Conservation (phyloP, 2,113 vertebrate genomes). For the Hyperopisus bebe region DNA sequence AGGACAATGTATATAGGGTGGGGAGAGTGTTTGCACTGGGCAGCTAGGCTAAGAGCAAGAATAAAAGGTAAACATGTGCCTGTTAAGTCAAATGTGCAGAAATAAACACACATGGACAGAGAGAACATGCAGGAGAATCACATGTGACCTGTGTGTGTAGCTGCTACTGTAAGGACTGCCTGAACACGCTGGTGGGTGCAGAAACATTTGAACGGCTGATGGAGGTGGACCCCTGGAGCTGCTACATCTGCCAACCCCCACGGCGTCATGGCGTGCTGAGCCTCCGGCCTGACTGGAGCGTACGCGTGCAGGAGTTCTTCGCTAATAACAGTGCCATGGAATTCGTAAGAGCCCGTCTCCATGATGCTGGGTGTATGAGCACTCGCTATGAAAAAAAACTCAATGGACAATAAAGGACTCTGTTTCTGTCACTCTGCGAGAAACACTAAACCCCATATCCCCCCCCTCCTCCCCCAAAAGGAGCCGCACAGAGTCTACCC, state of each 20-base stretch:
- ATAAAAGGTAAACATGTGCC: not conserved
- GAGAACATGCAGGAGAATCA: not conserved
- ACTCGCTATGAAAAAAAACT: not conserved
- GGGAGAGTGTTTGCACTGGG: not conserved
- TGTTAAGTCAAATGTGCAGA: not conserved
- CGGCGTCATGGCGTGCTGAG: conserved; percentile 64
- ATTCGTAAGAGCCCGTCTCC: conserved; percentile 63
- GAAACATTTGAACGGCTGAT: conserved; percentile 69
- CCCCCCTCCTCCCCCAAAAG: conserved; percentile 46
- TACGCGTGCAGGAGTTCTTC: conserved; percentile 81
- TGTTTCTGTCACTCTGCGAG: not conserved
- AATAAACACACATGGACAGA: not conserved
- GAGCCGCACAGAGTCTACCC: conserved; percentile 87
- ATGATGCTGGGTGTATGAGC: not conserved
- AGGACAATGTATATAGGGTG: not conserved
- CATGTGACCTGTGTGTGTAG: conserved; percentile 42
- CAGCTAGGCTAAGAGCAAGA: not conserved
- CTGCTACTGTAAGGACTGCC: conserved; percentile 90
- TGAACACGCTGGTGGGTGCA: conserved; percentile 74
- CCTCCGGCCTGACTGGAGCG: conserved; percentile 79
- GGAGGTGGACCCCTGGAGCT: conserved; percentile 85
- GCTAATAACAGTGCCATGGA: conserved; percentile 74
- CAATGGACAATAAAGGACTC: not conserved
- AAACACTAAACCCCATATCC: not conserved
- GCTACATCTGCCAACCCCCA: conserved; percentile 78